Base-by-base conservation (phyloP, 2,797 vertebrate species). In the Avahi laniger region DNA sequence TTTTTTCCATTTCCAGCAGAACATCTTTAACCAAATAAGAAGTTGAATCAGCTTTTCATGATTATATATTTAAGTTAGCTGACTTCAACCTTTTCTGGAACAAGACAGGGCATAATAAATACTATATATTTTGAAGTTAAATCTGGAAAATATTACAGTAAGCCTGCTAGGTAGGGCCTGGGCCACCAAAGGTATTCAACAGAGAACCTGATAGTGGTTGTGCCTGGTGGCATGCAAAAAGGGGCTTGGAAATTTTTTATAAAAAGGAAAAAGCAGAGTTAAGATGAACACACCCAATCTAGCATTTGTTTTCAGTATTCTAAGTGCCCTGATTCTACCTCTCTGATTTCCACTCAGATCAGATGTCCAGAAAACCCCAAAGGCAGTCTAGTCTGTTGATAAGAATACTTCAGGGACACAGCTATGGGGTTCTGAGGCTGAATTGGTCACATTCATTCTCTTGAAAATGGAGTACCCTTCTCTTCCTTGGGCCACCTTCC, bases 101-200 rank as follows among this genome's bases (percentile, higher is more conserved):
- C 76, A 75, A 78, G 87, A 54, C 52, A 81, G 84, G 20, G 35
- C 9, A 33, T 38, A 52, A 94, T 92, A 83, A 97, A 54, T 83
- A 92, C 67, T 30, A 35, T 15, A 30, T 38, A 83, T 82, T 85
- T 81, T 70, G 54, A 81, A 85, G 35, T 81, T 76, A 90, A 89
- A 72, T 83, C 87, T 97, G 95, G 95, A 93, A 75, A 92, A 57
- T 73, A 14, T 92, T 67, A 82, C 63, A 26, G 76, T 7, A 20
- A 91, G 20, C 65, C 81, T 90, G 35, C 52, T 59, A 63, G 80
- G 50, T 59, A 46, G 46, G n/a, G 22, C 26, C 67, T 15, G 22
- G 52, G 54, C 30, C 0, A 5, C 46, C 30, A 4, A 0, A n/a
- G 72, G 54, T 50, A 33, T 50, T 80, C 38, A 43, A 17, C 73